Evolutionary conservation across 2,797 vertebrate genomes (phyloP).

Genomic region (Microchirus variegatus): DNA sequence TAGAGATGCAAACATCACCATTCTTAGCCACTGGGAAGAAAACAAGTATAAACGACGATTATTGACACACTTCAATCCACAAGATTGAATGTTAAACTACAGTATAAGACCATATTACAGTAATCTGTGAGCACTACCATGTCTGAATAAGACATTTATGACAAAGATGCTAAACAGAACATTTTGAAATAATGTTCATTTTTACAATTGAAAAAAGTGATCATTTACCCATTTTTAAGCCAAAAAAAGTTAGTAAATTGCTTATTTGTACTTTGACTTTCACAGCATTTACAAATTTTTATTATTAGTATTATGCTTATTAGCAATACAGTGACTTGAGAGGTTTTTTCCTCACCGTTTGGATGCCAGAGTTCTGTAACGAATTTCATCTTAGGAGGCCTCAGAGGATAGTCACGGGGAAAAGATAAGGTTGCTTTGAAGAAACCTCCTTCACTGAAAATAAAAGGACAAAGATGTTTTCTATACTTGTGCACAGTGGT

Average conservation of each 20-base stretch:
- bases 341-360: constrained; percentile 67
- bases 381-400: constrained; percentile 84
- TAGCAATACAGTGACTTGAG: too few species aligned
- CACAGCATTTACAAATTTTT: too few species aligned
- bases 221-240: too few species aligned
- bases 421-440: constrained; percentile 83
- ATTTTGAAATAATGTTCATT: neutral
- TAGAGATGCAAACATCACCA: constrained; percentile 97
- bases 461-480: constrained; percentile 11
- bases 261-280: too few species aligned
- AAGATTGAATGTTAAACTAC: neutral
- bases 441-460: constrained; percentile 79
- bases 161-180: too few species aligned
- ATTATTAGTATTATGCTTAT: too few species aligned
- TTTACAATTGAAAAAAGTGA: too few species aligned
- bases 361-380: constrained; percentile 84
- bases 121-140: too few species aligned
- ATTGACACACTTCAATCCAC: neutral
- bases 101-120: neutral
- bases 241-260: too few species aligned
- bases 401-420: constrained; percentile 79
- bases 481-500: too few species aligned
- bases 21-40: constrained; percentile 91
- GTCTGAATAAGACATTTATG: too few species aligned
- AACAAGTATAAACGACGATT: neutral